Evolutionary conservation across 1,140 invertebrate species (phyloP).

Genomic region (Lepidostoma basale): DNA sequence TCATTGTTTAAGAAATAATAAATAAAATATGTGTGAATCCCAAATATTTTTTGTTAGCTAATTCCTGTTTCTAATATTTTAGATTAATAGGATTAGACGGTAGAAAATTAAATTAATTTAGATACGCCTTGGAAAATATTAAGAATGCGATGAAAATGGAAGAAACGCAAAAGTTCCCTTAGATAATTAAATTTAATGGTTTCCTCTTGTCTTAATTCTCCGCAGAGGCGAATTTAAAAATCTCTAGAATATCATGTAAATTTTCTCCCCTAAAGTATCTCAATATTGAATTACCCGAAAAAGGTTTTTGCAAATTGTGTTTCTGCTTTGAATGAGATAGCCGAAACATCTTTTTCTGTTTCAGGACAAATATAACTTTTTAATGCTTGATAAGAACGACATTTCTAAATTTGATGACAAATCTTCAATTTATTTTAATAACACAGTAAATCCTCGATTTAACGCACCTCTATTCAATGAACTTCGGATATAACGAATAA

Average conservation of each 20-base stretch:
- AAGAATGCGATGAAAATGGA: slow-evolving; percentile 26
- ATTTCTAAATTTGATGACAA: neutral
- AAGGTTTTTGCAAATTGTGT: slow-evolving; percentile 20
- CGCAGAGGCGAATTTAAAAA: slow-evolving; percentile 28
- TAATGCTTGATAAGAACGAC: slow-evolving; percentile 6
- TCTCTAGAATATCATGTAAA: slow-evolving; percentile 20
- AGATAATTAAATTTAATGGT: slow-evolving; percentile 35
- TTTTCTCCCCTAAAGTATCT: slow-evolving; percentile 4
- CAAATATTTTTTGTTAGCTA: no score
- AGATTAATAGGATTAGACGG: slow-evolving; percentile 10
- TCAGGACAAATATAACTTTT: slow-evolving; percentile 8
- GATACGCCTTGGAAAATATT: slow-evolving; percentile 19
- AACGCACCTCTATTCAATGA: no score
- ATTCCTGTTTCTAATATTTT: slow-evolving; percentile 24
- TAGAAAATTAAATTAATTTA: slow-evolving; percentile 19
- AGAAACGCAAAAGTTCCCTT: slow-evolving; percentile 22
- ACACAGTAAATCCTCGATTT: no score
- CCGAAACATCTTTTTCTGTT: neutral
- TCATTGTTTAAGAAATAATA: no score
- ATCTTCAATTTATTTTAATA: no score
- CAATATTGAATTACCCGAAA: slow-evolving; percentile 23
- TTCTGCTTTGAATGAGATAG: slow-evolving; percentile 13
- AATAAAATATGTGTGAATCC: no score
- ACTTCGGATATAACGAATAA: no score
- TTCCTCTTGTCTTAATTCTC: slow-evolving; percentile 25